Evolutionary conservation across 1,140 invertebrate genomes (phyloP), one percentile per base, ranked within the genome.

Genomic region (Aphelinus atriplicis): DNA sequence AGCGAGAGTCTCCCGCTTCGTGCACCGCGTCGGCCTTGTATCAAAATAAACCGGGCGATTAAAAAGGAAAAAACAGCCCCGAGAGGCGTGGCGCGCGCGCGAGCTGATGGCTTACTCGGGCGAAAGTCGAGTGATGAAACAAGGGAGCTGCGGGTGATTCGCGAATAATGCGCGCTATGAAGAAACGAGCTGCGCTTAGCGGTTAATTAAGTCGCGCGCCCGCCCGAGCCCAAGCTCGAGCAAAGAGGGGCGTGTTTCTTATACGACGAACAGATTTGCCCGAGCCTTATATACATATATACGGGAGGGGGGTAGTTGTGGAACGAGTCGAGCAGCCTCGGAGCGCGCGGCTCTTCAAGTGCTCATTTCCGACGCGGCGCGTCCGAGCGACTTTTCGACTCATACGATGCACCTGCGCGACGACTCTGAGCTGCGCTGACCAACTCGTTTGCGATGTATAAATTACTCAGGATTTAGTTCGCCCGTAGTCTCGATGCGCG

Each of bases 291-390:
- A 53, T 53, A 53, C 4, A 0, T 4, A 53, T 4, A 9, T 6
- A 53, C 3, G 48, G 7, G 4, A 61, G 53, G 55, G 42, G n/a
- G 43, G 7, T 5, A 42, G 0, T 78, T 67, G 77, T 61, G 72
- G 81, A 84, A 84, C 83, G 73, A 81, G 83, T 84, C 84, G 78
- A 81, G 78, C 79, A 80, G 79, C 78, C 80, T 81, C 78, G 78
- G 79, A 79, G 7, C 7, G 7, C 56, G 63, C 55, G 48, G 57
- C 73, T 83, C 84, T 80, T 78, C 78, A 82, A 81, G 77, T 79
- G 80, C 76, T 26, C 26, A 0, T 26, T 65, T 78, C 70, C 78
- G 62, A 75, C 74, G 75, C 74, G 73, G 26, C 26, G 26, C 26
- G 26, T 26, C 26, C 26, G 26, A 26, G 26, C 26, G 26, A 26